phyloP scores from a whole-genome alignment of 2,113 vertebrate species.

The Galemys pyrenaicus region DNA sequence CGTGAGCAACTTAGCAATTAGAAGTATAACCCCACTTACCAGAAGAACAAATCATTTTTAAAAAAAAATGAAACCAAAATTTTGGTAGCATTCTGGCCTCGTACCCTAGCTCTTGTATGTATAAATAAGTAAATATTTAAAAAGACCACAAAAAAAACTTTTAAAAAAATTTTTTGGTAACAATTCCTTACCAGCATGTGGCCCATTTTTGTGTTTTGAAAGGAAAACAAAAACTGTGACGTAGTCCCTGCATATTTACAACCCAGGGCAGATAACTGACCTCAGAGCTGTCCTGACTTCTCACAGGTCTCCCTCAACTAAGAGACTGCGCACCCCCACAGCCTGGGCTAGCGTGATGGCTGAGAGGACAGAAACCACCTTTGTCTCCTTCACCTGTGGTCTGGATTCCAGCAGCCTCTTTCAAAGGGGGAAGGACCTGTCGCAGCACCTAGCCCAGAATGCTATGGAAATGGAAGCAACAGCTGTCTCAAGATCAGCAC shows the following conservation, averaged over 20 bases:
- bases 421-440: not conserved
- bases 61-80: slow-evolving; percentile 61
- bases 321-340: not conserved
- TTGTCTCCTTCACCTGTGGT: not conserved
- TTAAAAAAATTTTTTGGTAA: too few relatives aligned
- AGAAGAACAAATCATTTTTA: slow-evolving; percentile 11
- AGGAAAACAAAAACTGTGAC: slow-evolving; percentile 31
- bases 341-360: not conserved
- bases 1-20: not conserved
- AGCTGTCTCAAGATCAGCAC: not conserved
- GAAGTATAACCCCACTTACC: not conserved
- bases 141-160: too few relatives aligned
- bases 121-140: too few relatives aligned
- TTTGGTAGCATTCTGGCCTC: slow-evolving; percentile 4
- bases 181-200: not conserved
- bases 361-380: not conserved
- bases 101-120: too few relatives aligned
- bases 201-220: slow-evolving; percentile 43
- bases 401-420: slow-evolving; percentile 18
- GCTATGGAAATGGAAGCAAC: slow-evolving; percentile 62
- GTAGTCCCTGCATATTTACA: not conserved
- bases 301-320: not conserved
- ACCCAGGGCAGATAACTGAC: not conserved
- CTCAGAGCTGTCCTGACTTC: not conserved
- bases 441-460: not conserved